Evolutionary conservation across 2,888 invertebrate genomes (phyloP).

Genomic region (Macrosiphum euphorbiae): DNA sequence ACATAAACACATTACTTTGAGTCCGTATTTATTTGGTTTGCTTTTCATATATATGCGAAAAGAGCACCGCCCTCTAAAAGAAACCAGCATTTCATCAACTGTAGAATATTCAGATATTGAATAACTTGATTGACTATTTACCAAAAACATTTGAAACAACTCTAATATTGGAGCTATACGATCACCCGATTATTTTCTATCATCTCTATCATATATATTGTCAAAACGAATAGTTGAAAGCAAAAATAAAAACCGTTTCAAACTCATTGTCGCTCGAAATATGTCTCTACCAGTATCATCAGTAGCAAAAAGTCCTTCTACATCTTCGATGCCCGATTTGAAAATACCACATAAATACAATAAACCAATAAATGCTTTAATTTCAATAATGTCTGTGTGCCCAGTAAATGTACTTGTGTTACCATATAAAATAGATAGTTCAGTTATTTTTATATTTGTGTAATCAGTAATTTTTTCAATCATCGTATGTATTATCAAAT

Average conservation of each 20-base stretch:
- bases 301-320: conserved; percentile 7
- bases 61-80: conserved; percentile 41
- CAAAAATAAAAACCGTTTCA: conserved; percentile 39
- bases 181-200: conserved; percentile 29
- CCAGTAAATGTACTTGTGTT: neutral
- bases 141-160: conserved; percentile 30
- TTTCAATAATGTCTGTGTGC: conserved; percentile 25
- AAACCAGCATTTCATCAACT: conserved; percentile 64
- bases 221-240: conserved; percentile 43
- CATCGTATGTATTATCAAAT: neutral
- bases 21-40: conserved; percentile 56
- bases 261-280: conserved; percentile 25
- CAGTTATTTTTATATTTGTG: conserved; percentile 34
- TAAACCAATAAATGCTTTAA: conserved; percentile 36
- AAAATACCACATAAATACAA: conserved; percentile 35
- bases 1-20: conserved; percentile 37
- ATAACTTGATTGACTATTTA: conserved; percentile 45
- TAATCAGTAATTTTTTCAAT: conserved; percentile 23
- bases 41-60: conserved; percentile 31
- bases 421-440: conserved; percentile 28
- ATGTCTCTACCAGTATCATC: conserved; percentile 22
- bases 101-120: conserved; percentile 50
- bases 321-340: conserved; percentile 33
- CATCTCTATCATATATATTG: conserved; percentile 10
- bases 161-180: conserved; percentile 38